Base-by-base conservation (phyloP, 1,140 invertebrate genomes). In the Battus philenor region DNA sequence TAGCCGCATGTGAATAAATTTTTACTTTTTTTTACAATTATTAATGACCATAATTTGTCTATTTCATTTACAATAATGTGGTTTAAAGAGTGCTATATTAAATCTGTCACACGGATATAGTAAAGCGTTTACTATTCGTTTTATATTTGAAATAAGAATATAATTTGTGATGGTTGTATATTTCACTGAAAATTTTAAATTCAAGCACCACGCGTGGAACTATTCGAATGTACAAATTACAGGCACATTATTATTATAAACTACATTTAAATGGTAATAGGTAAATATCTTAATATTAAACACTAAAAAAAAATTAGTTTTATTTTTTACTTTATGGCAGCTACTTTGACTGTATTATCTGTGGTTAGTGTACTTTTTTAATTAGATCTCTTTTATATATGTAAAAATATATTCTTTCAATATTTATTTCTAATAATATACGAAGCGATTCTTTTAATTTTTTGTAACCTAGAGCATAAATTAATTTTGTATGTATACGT, bases 181-280 rank as follows among this genome's bases (percentile, higher is more conserved):
- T 47, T 50, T 39, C 20, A 43, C 44, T 44, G 24, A 54, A 63
- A 65, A 54, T 45, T 26, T 8, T n/a, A 20, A 20, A 52, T 50
- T 45, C 36, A 56, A 73, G 67, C 71, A 78, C 74, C 71, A 65
- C 48, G 20, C 31, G 13, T 68, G 62, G 65, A 74, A 74, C 71
- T 75, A 58, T 64, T 63, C 61, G 58, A 55, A 59, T 61, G 22
- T 43, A 44, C 46, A 59, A 49, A 51, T 62, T 58, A 67, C 59
- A 76, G 69, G 60, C 72, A 72, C 71, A 57, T 65, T 57, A 51
- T 47, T 63, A 48, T 54, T 56, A 59, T 50, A 60, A 57, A 55
- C 61, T 45, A 20, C 50, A 54, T 49, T 52, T 51, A 55, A 58
- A 41, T 70, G 55, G 60, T 67, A 65, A 38, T 24, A 34, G 33